phyloP scores from a whole-genome alignment of 2,888 invertebrate species.

The Eupithecia tripunctaria region DNA sequence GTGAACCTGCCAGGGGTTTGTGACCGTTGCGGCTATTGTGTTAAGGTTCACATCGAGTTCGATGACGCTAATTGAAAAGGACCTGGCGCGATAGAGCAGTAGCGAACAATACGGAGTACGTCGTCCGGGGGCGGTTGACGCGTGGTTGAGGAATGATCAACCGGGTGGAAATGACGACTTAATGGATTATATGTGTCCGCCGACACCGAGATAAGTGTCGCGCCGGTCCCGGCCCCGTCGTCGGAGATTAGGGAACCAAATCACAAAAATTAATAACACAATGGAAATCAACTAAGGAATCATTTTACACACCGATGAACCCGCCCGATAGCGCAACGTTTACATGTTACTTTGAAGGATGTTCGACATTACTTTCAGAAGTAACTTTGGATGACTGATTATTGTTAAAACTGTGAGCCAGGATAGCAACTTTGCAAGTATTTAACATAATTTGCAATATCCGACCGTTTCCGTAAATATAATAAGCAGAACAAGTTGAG shows the following conservation, averaged over 20 bases:
- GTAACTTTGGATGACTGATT: constrained; percentile 33
- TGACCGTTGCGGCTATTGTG: constrained; percentile 57
- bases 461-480: constrained; percentile 29
- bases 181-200: constrained; percentile 84
- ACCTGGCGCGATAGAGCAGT: constrained; percentile 76
- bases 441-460: constrained; percentile 31
- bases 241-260: constrained; percentile 78
- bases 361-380: constrained; percentile 53
- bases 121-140: constrained; percentile 77
- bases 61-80: constrained; percentile 59
- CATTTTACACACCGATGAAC: constrained; percentile 72
- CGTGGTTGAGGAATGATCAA: constrained; percentile 83
- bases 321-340: constrained; percentile 56
- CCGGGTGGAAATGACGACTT: constrained; percentile 84
- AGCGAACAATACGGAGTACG: constrained; percentile 78
- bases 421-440: constrained; percentile 18
- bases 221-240: constrained; percentile 73
- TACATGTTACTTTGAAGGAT: constrained; percentile 53
- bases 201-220: constrained; percentile 83
- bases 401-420: constrained; percentile 24
- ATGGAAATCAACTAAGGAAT: constrained; percentile 74
- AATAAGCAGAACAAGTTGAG: constrained; percentile 32
- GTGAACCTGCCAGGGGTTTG: constrained; percentile 48
- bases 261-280: constrained; percentile 81
- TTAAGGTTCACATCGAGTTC: constrained; percentile 66